Evolutionary conservation across 2,888 invertebrate genomes (phyloP).

Genomic region (Yponomeuta evonymella): DNA sequence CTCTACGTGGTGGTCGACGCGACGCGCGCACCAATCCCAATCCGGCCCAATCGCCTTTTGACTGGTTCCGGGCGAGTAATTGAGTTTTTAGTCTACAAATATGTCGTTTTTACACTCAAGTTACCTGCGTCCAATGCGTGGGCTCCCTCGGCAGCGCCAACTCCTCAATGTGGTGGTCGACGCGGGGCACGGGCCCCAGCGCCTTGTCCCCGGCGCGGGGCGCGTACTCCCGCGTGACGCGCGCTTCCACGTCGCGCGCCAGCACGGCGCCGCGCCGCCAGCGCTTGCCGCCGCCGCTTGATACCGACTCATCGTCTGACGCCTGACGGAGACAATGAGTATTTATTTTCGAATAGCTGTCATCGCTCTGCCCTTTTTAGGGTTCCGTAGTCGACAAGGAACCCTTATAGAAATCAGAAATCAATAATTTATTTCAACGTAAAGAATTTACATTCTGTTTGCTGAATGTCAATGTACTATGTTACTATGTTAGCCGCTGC

Average conservation of each 20-base stretch:
- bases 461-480: too few relatives aligned
- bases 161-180: slow-evolving; percentile 38
- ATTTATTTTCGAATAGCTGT: background rate
- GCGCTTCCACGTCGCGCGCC: slow-evolving; percentile 30
- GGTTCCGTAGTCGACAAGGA: too few relatives aligned
- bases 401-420: too few relatives aligned
- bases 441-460: too few relatives aligned
- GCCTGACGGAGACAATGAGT: slow-evolving; percentile 30
- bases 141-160: slow-evolving; percentile 49
- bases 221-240: slow-evolving; percentile 19
- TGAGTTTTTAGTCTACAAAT: background rate
- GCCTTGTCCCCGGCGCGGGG: slow-evolving; percentile 22
- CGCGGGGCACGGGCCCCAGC: slow-evolving; percentile 25
- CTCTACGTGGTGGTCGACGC: slow-evolving; percentile 9
- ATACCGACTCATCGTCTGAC: slow-evolving; percentile 64
- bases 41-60: slow-evolving; percentile 25
- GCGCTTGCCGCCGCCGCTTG: slow-evolving; percentile 49
- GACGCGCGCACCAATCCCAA: slow-evolving; percentile 14
- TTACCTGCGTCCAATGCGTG: slow-evolving; percentile 31
- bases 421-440: too few relatives aligned
- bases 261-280: slow-evolving; percentile 37
- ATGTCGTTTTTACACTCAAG: background rate
- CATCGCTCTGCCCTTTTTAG: too few relatives aligned
- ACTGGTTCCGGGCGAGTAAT: slow-evolving; percentile 18
- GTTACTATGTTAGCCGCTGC: too few relatives aligned